Conservation (phyloP, 2,888 invertebrate species). For the Agrilus mali region DNA sequence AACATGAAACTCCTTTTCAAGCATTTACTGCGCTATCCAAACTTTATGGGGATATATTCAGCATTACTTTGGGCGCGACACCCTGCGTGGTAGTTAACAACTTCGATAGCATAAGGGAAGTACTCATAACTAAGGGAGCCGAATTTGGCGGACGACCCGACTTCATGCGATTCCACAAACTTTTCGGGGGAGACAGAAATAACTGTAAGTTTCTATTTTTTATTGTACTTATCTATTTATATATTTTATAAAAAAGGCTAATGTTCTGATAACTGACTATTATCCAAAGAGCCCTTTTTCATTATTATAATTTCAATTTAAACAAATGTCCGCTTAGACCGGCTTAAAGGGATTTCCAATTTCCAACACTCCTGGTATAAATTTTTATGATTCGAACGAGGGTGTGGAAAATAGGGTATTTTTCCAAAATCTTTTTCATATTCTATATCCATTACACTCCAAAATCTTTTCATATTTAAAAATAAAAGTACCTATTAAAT, state of each 20-base stretch:
- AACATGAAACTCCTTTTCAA: slow-evolving; percentile 54
- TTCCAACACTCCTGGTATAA: no score
- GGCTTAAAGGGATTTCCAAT: no score
- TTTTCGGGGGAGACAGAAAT: slow-evolving; percentile 75
- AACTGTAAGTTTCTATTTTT: slow-evolving; percentile 58
- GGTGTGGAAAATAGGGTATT: no score
- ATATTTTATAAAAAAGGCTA: not conserved
- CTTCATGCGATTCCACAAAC: slow-evolving; percentile 65
- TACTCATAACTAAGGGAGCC: slow-evolving; percentile 65
- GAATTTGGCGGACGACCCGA: slow-evolving; percentile 75
- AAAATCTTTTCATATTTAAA: no score
- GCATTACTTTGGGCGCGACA: slow-evolving; percentile 51
- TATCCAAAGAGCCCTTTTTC: no score
- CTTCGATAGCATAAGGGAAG: slow-evolving; percentile 57
- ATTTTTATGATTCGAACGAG: no score
- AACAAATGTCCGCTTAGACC: no score
- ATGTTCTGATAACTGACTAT: no score
- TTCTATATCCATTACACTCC: no score
- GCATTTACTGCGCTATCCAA: slow-evolving; percentile 57
- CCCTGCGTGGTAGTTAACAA: slow-evolving; percentile 66
- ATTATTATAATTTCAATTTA: no score
- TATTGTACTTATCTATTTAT: slow-evolving; percentile 6
- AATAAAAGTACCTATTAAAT: no score
- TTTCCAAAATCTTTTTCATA: no score
- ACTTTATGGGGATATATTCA: slow-evolving; percentile 60